Percentiles rank a stretch among this genome's conserved stretches.
Evolutionary conservation across 2,888 invertebrate genomes (phyloP).

Genomic region (Eucera pruinosa): DNA sequence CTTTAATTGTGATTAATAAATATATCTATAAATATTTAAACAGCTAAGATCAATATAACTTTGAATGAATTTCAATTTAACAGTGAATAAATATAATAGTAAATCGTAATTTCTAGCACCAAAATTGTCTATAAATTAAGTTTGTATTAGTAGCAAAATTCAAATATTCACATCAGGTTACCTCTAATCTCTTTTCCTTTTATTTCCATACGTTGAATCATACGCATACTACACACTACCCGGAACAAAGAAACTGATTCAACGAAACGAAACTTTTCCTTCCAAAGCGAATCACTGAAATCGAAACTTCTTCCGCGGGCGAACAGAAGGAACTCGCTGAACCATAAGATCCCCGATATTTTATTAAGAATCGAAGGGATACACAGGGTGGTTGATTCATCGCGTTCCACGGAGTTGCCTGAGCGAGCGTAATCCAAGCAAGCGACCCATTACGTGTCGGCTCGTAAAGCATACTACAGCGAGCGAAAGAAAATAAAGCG

Average conservation of each 20-base stretch:
- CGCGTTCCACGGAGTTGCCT: conserved; percentile 8
- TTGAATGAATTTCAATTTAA: too few relatives aligned
- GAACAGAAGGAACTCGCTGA: conserved; percentile 6
- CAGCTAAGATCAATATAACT: too few relatives aligned
- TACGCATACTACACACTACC: background rate
- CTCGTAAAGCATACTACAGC: conserved; percentile 51
- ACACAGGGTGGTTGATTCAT: conserved; percentile 40
- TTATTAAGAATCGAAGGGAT: conserved; percentile 24
- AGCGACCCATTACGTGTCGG: conserved; percentile 48
- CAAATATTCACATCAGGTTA: too few relatives aligned
- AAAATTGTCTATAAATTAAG: too few relatives aligned
- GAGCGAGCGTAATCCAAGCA: conserved; percentile 29
- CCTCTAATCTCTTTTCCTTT: too few relatives aligned
- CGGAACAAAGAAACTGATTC: background rate
- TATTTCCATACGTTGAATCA: too few relatives aligned
- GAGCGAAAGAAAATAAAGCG: conserved; percentile 40
- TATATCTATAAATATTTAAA: too few relatives aligned
- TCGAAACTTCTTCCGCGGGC: background rate
- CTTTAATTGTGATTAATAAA: too few relatives aligned
- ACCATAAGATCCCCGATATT: conserved; percentile 20
- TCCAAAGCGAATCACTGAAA: background rate
- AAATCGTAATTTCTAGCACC: too few relatives aligned
- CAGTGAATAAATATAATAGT: too few relatives aligned
- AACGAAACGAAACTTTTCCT: background rate
- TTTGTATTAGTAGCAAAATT: too few relatives aligned